Conservation (phyloP, 2,797 vertebrate genomes). For the Anguilla obscura region DNA sequence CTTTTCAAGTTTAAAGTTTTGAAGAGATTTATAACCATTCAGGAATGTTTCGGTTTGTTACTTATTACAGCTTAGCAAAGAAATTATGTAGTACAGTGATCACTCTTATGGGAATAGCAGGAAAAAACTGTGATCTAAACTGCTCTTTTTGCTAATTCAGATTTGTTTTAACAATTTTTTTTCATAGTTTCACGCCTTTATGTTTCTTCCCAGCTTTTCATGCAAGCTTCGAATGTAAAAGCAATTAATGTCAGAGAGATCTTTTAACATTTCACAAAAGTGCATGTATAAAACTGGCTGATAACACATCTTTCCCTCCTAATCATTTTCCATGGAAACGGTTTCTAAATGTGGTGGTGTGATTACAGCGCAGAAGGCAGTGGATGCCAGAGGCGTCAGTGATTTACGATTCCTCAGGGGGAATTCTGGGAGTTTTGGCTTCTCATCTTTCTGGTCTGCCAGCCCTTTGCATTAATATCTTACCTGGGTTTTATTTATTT, state of each 20-base stretch:
- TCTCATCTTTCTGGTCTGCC: background rate
- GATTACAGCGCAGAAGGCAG: conserved; percentile 5
- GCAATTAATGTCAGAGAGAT: conserved; percentile 1
- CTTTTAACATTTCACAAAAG: background rate
- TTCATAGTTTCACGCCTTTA: background rate
- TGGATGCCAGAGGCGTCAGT: background rate
- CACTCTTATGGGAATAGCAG: background rate
- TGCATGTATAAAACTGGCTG: background rate
- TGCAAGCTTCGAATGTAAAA: background rate
- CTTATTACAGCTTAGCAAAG: background rate
- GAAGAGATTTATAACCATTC: background rate
- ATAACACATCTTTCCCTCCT: background rate
- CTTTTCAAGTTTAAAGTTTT: no score
- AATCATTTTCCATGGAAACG: conserved; percentile 13
- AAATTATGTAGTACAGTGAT: background rate
- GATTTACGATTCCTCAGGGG: background rate
- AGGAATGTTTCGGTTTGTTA: background rate
- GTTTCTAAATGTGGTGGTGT: background rate
- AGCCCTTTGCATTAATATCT: background rate
- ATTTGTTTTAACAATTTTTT: background rate
- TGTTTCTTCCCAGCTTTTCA: background rate
- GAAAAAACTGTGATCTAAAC: background rate
- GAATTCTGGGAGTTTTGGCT: background rate
- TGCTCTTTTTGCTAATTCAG: background rate
- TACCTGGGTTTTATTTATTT: background rate